Conservation (phyloP, 2,888 invertebrate species). For the Polymixis flavicincta region DNA sequence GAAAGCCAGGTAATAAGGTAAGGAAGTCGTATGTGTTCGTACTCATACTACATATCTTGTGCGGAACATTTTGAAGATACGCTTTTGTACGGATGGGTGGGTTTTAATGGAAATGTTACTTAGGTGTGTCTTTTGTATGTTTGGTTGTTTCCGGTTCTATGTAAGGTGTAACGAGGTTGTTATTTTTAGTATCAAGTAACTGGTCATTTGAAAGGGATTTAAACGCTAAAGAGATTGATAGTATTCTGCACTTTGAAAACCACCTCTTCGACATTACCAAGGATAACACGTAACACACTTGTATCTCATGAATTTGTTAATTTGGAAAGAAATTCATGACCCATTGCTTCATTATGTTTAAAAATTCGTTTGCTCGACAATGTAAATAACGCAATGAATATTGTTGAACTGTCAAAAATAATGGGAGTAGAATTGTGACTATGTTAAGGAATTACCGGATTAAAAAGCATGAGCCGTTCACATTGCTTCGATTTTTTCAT, state of each 20-base stretch:
- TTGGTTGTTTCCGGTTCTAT: slow-evolving; percentile 9
- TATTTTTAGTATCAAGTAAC: neutral
- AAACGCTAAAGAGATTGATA: too few species aligned
- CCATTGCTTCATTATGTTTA: too few species aligned
- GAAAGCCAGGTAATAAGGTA: slow-evolving; percentile 54
- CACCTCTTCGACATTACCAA: neutral
- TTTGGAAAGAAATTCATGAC: too few species aligned
- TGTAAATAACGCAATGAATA: too few species aligned
- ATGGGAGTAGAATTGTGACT: too few species aligned
- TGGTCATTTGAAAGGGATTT: neutral
- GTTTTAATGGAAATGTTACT: slow-evolving; percentile 15
- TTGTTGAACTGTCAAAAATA: too few species aligned
- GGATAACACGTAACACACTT: neutral
- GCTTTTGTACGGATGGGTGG: slow-evolving; percentile 5
- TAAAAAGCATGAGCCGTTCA: too few species aligned
- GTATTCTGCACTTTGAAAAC: neutral
- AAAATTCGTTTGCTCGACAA: too few species aligned
- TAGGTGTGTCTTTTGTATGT: neutral
- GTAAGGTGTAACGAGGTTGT: neutral
- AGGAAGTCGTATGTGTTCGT: slow-evolving; percentile 30
- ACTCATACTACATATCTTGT: slow-evolving; percentile 20
- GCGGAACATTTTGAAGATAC: slow-evolving; percentile 27
- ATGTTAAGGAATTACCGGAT: too few species aligned
- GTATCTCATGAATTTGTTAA: too few species aligned
- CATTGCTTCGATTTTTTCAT: too few species aligned